These are phyloP conservation scores for Drosophila algonquin DNA, from an alignment of 2,888 invertebrate genomes.

Conservation along the genomic window DNA sequence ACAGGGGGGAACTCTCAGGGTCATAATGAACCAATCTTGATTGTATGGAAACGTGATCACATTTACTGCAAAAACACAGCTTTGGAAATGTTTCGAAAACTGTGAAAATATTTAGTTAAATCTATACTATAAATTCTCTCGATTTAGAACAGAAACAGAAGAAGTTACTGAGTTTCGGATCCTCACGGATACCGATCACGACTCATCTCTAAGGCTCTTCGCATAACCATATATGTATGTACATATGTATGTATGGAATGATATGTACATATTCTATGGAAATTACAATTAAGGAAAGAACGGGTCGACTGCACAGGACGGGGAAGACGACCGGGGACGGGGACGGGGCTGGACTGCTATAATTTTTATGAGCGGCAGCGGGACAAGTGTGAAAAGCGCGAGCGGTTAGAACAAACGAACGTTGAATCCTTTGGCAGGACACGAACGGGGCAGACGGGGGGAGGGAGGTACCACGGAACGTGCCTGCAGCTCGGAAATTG, in stretches of 20 bases:
- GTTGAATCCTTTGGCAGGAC: constrained; percentile 43
- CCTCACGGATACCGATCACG: background rate
- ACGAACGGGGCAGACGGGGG: constrained; percentile 8
- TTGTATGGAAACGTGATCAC: too few relatives aligned
- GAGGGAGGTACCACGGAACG: constrained; percentile 29
- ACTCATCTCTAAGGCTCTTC: background rate
- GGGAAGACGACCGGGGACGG: background rate
- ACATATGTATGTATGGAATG: background rate
- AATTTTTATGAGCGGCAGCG: constrained; percentile 53
- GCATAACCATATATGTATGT: constrained; percentile 8
- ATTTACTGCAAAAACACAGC: too few relatives aligned
- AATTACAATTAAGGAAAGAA: constrained; percentile 22
- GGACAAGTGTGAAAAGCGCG: constrained; percentile 70
- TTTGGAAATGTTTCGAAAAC: too few relatives aligned
- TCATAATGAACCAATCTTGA: background rate
- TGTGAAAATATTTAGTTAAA: too few relatives aligned
- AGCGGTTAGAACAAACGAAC: constrained; percentile 47
- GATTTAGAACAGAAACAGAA: background rate
- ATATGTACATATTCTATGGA: constrained; percentile 17
- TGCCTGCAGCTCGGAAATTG: constrained; percentile 15
- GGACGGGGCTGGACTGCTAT: constrained; percentile 47
- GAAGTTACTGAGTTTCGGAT: background rate
- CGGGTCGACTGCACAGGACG: background rate
- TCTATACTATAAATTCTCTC: background rate
- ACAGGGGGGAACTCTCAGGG: background rate